Evolutionary conservation across 2,797 vertebrate species (phyloP), one percentile per base, ranked within the genome.

Genomic region (Sebastes ruberrimus): DNA sequence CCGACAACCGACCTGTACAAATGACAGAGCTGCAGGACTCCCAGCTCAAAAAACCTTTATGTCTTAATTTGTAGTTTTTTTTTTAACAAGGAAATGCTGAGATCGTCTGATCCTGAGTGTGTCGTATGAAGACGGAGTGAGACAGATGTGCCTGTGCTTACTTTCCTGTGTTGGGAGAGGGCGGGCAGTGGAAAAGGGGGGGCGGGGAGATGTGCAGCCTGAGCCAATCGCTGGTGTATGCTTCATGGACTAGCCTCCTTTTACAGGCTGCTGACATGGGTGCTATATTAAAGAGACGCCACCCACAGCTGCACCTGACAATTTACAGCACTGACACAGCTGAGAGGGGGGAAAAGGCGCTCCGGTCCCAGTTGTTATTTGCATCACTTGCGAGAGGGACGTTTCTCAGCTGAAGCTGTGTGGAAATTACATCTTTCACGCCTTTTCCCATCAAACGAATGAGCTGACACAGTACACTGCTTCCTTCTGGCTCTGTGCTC

Each of bases 261-360:
- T 97, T 98, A 96, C 96, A 97, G 96, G 92, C 96, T 95, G 90
- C 90, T 89, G 92, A 90, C 86, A 84, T 46, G 85, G 84, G 30
- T 91, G 94, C 94, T 96, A 93, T 96, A 96, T 97, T 95, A 95
- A 91, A 95, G 92, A 92, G 90, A 93, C 88, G 79, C 88, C 93
- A 80, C 85, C 90, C 93, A 91, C 94, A 94, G 93, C 94, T 95
- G 95, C 95, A 98, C 97, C 96, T 97, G 97, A 97, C 96, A 93
- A 83, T 92, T 94, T 92, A 91, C 94, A 93, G 93, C 95, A 74
- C 85, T 86, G 89, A 80, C 88, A 70, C 93, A 32, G 53, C 77
- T 38, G 38, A 81, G 73, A 69, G 56, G 74, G 66, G 66, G 22
- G 66, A 11, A 42, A 28, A 78, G 57, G 68, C 76, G 0, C 69